Evolutionary conservation across 1,140 invertebrate species (phyloP).

Genomic region (Plectrocnemia conspersa): DNA sequence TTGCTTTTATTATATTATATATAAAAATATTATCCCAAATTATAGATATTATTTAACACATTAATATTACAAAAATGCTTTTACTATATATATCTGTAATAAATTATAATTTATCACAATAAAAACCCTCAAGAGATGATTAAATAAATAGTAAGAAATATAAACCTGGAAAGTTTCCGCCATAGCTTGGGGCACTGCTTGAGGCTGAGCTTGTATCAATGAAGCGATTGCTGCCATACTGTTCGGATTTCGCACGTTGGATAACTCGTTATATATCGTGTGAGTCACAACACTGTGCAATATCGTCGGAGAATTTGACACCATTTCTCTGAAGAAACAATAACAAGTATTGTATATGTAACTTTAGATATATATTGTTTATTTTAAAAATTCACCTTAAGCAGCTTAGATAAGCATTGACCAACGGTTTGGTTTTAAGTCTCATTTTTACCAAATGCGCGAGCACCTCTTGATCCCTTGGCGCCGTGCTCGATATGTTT

Average conservation of each 20-base stretch:
- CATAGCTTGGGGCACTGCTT: constrained; percentile 69
- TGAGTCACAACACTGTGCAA: constrained; percentile 82
- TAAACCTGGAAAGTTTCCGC: constrained; percentile 71
- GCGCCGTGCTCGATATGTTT: constrained; percentile 68
- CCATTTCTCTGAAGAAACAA: constrained; percentile 61
- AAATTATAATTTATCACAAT: constrained; percentile 5
- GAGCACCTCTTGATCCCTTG: constrained; percentile 86
- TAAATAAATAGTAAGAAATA: constrained; percentile 6
- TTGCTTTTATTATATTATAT: too few relatives aligned
- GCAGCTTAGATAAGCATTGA: constrained; percentile 83
- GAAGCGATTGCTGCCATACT: constrained; percentile 85
- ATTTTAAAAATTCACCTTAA: constrained; percentile 38
- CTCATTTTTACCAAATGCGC: constrained; percentile 83
- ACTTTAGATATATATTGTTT: background rate
- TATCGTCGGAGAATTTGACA: constrained; percentile 74
- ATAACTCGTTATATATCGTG: constrained; percentile 93
- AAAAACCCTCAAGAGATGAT: too few relatives aligned
- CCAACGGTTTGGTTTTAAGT: constrained; percentile 87
- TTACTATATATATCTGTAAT: background rate
- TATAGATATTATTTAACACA: too few relatives aligned
- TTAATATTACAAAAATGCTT: constrained; percentile 10
- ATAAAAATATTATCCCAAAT: too few relatives aligned
- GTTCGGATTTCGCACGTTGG: constrained; percentile 85
- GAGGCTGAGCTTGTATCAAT: constrained; percentile 78
- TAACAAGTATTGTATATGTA: background rate